These are phyloP conservation scores for Xyrauchen texanus DNA, from an alignment of 2,113 vertebrate genomes.

Conservation along the genomic window DNA sequence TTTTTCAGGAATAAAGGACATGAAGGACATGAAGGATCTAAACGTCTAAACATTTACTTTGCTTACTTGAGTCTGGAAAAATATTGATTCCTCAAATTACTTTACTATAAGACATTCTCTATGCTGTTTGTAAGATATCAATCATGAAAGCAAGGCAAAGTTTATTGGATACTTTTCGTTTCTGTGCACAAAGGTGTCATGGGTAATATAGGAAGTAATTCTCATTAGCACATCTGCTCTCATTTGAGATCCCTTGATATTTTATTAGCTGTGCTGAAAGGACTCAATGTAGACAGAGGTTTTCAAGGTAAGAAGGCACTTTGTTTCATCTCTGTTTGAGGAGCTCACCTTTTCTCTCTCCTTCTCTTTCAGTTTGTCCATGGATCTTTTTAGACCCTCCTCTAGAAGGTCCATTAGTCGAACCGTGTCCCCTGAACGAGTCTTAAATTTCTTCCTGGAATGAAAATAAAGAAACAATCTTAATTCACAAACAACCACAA, in stretches of 20 bases:
- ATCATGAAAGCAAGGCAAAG: neutral
- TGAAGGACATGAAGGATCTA: neutral
- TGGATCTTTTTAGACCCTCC: constrained; percentile 91
- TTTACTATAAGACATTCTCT: neutral
- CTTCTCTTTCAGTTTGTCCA: constrained; percentile 97
- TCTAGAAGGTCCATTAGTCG: constrained; percentile 90
- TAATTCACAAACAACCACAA: neutral
- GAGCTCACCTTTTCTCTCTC: constrained; percentile 89
- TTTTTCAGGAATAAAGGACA: neutral
- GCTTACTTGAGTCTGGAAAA: neutral
- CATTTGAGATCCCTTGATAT: neutral
- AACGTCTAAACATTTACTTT: neutral
- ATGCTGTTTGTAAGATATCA: constrained; percentile 1
- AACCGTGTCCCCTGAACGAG: constrained; percentile 92
- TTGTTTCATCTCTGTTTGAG: neutral
- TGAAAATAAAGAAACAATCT: neutral
- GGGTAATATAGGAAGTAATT: too few species aligned
- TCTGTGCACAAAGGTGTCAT: neutral
- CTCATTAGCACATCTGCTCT: too few species aligned
- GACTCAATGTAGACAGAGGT: too few species aligned
- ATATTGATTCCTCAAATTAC: neutral
- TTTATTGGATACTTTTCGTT: neutral
- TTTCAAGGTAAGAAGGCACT: too few species aligned
- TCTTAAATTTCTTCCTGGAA: constrained; percentile 97
- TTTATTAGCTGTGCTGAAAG: neutral